Evolutionary conservation across 2,113 vertebrate genomes (phyloP).

Genomic region (Pica pica): DNA sequence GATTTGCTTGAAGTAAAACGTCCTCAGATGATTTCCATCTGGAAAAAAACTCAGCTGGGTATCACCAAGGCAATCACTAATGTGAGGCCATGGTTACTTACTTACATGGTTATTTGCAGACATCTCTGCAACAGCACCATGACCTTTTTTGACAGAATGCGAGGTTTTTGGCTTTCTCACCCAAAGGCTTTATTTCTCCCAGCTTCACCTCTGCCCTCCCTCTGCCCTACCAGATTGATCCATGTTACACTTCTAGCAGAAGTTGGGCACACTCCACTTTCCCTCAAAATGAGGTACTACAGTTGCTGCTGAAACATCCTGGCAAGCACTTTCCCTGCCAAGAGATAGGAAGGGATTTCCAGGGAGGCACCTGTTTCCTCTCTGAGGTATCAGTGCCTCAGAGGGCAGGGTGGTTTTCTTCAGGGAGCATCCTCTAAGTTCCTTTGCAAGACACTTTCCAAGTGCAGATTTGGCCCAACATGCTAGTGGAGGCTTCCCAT

Average conservation of each 20-base stretch:
- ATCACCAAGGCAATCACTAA: neutral
- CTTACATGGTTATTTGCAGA: neutral
- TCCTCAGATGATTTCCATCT: neutral
- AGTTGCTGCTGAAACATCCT: neutral
- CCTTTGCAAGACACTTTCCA: neutral
- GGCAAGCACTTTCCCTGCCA: neutral
- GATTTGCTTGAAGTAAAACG: neutral
- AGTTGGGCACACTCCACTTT: neutral
- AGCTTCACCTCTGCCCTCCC: neutral
- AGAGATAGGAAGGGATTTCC: neutral
- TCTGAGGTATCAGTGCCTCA: neutral
- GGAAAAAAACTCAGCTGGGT: neutral
- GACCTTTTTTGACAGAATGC: neutral
- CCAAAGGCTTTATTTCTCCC: neutral
- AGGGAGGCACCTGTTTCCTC: neutral
- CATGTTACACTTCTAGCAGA: neutral
- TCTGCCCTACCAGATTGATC: fast-evolving
- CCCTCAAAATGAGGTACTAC: neutral
- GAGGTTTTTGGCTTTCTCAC: neutral
- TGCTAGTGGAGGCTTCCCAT: fast-evolving
- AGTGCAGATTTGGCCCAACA: fast-evolving
- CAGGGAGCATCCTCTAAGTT: neutral
- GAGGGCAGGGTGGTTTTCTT: neutral
- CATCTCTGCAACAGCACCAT: neutral
- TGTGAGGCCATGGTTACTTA: neutral